phyloP scores from a whole-genome alignment of 2,888 invertebrate species.

The Sepioteuthis lessoniana region DNA sequence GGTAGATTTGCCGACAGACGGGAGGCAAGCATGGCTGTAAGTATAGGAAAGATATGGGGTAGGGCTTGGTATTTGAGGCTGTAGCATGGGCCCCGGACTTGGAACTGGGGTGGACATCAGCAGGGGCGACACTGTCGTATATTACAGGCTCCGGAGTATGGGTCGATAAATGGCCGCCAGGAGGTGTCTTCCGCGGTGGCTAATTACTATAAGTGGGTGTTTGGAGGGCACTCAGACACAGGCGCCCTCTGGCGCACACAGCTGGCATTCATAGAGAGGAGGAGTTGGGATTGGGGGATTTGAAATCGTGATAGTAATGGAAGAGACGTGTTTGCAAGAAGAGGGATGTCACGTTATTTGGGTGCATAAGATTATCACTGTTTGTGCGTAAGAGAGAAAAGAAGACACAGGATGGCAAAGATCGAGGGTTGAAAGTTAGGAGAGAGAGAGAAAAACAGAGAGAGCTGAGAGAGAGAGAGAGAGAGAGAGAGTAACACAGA shows the following conservation, averaged over 20 bases:
- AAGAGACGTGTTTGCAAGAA: not conserved
- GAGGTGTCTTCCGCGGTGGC: not conserved
- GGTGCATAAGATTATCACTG: not conserved
- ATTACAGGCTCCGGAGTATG: not conserved
- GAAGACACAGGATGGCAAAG: too few species aligned
- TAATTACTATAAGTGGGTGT: conserved; percentile 11
- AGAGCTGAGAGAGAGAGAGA: not conserved
- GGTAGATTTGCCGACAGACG: not conserved
- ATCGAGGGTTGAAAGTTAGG: not conserved
- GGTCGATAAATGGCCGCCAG: not conserved
- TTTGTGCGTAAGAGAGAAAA: not conserved
- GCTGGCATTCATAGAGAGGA: not conserved
- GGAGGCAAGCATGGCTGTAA: not conserved
- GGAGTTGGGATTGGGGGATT: not conserved
- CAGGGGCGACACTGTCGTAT: not conserved
- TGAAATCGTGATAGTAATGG: not conserved
- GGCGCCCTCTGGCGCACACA: not conserved
- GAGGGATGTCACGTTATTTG: not conserved
- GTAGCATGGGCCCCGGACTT: too few species aligned
- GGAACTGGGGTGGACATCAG: not conserved
- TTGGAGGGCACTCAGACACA: not conserved
- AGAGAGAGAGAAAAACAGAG: not conserved
- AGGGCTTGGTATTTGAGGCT: not conserved
- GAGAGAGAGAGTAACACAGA: not conserved
- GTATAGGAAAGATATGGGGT: not conserved